Conservation (phyloP, 2,113 vertebrate genomes). For the Podiceps cristatus region DNA sequence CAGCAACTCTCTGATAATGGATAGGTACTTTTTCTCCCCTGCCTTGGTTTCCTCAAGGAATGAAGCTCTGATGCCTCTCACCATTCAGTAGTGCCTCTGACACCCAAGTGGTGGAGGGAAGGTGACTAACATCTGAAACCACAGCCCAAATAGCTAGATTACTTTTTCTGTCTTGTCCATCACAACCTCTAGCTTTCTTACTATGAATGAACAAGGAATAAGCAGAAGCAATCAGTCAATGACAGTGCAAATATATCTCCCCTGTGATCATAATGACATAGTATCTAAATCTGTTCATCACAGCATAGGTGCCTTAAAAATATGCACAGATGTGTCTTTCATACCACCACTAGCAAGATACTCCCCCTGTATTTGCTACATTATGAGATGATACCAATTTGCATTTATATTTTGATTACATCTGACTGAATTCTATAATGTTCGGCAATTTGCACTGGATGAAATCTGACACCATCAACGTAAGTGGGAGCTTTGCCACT, state of each 20-base stretch:
- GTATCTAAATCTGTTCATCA: slow-evolving; percentile 45
- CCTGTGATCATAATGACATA: slow-evolving; percentile 40
- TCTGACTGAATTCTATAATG: slow-evolving; percentile 29
- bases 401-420: slow-evolving; percentile 66
- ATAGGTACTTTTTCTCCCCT: not conserved
- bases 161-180: slow-evolving; percentile 7
- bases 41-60: not conserved
- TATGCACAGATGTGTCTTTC: slow-evolving; percentile 49
- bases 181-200: not conserved
- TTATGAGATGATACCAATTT: slow-evolving; percentile 36
- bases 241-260: slow-evolving; percentile 32
- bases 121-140: not conserved
- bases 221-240: slow-evolving; percentile 52
- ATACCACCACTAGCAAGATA: slow-evolving; percentile 27
- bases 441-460: not conserved
- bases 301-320: slow-evolving; percentile 47
- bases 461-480: slow-evolving; percentile 32
- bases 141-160: not conserved
- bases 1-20: not conserved
- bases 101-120: not conserved
- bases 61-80: not conserved
- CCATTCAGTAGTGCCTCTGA: not conserved
- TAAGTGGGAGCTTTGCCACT: not conserved
- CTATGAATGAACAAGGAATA: not conserved
- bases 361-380: slow-evolving; percentile 41